Conservation (phyloP, 2,113 vertebrate genomes). For the Bambusicola thoracicus region DNA sequence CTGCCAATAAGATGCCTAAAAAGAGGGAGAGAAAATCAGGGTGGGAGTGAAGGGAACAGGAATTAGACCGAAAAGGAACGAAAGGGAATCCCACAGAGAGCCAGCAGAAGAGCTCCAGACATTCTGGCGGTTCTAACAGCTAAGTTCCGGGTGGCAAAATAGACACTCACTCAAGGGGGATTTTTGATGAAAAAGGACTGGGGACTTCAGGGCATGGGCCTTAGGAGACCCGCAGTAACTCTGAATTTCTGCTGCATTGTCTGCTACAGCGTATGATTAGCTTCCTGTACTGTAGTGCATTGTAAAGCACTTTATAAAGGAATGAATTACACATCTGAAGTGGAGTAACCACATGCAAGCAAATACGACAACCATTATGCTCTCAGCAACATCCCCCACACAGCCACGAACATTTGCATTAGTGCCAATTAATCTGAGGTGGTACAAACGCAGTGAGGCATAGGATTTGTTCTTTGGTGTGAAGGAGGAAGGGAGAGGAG, state of each 20-base stretch:
- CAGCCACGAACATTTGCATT: constrained; percentile 42
- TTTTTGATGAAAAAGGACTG: constrained; percentile 42
- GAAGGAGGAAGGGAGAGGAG: constrained; percentile 48
- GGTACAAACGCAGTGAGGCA: constrained; percentile 47
- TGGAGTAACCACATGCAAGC: constrained; percentile 58
- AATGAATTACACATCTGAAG: constrained; percentile 56
- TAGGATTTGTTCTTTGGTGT: constrained; percentile 53
- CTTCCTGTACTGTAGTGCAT: background rate
- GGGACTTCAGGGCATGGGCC: constrained; percentile 12
- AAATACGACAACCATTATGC: constrained; percentile 50
- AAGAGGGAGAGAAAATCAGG: constrained; percentile 48
- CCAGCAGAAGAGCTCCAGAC: constrained; percentile 48
- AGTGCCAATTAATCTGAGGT: constrained; percentile 61
- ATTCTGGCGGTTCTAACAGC: constrained; percentile 40
- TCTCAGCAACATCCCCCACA: constrained; percentile 64
- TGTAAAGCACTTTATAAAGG: constrained; percentile 54
- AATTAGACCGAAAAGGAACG: constrained; percentile 48
- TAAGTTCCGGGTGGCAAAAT: constrained; percentile 61
- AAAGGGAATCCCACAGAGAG: constrained; percentile 59
- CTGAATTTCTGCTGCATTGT: constrained; percentile 6
- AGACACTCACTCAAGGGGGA: background rate
- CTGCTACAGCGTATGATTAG: constrained; percentile 18
- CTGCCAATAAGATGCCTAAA: constrained; percentile 59
- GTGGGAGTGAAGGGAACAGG: constrained; percentile 46
- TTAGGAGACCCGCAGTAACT: constrained; percentile 14